Conservation (phyloP, 2,888 invertebrate species). For the Drosophila buzzatii region DNA sequence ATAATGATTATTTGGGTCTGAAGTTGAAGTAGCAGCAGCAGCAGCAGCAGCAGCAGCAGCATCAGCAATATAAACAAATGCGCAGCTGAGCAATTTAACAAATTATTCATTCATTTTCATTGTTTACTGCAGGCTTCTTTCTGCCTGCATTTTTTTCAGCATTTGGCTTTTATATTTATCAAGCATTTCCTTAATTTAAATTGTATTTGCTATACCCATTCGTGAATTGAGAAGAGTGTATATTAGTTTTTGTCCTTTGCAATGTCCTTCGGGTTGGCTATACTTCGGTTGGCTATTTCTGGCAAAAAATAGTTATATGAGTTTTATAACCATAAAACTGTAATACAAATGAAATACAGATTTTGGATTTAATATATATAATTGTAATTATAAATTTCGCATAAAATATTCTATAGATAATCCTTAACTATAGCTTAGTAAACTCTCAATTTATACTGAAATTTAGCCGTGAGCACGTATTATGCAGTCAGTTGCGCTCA, state of each 20-base stretch:
- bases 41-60: not conserved
- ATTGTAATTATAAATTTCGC: too few species aligned
- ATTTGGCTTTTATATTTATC: slow-evolving; percentile 9
- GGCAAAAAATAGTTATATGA: too few species aligned
- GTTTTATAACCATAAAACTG: too few species aligned
- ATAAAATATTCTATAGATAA: too few species aligned
- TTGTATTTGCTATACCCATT: slow-evolving; percentile 2
- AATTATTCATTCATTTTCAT: slow-evolving; percentile 69
- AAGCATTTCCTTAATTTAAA: slow-evolving; percentile 17
- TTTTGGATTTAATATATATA: too few species aligned
- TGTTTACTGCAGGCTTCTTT: slow-evolving; percentile 35
- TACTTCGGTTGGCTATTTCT: too few species aligned
- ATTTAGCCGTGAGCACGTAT: not conserved
- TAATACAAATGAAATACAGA: too few species aligned
- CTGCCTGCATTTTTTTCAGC: slow-evolving; percentile 5
- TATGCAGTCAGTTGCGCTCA: not conserved
- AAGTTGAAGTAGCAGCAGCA: not conserved
- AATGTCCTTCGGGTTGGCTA: not conserved
- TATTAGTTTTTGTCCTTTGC: not conserved
- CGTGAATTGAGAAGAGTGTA: not conserved
- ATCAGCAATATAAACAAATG: slow-evolving; percentile 4
- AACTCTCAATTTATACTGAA: too few species aligned
- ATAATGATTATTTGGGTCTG: slow-evolving; percentile 22
- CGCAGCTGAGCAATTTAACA: slow-evolving; percentile 55
- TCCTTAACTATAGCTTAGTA: too few species aligned